Evolutionary conservation across 1,140 invertebrate genomes (phyloP).

Genomic region (Heliconius melpomene): DNA sequence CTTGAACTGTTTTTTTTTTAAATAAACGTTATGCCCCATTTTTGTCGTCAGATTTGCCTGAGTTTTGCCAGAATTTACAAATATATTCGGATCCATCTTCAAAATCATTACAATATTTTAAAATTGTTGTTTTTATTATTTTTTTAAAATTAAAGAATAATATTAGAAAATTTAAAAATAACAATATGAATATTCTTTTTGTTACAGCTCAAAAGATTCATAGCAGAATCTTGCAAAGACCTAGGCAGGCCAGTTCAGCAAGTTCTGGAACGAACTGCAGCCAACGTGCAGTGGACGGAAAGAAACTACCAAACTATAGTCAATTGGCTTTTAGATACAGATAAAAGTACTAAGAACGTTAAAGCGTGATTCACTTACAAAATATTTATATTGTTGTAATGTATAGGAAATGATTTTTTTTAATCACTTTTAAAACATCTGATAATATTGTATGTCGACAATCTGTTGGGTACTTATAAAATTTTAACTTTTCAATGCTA

Average conservation of each 20-base stretch:
- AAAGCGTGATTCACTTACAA: constrained; percentile 28
- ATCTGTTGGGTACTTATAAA: no score
- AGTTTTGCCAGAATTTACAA: no score
- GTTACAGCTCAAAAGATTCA: constrained; percentile 84
- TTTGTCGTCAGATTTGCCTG: no score
- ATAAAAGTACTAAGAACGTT: constrained; percentile 35
- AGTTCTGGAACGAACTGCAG: constrained; percentile 88
- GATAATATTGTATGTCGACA: no score
- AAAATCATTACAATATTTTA: background rate
- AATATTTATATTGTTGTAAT: background rate
- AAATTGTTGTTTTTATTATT: background rate
- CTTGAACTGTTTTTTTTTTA: no score
- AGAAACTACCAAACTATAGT: constrained; percentile 87
- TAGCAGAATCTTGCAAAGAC: constrained; percentile 82
- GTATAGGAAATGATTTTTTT: background rate
- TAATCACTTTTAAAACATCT: background rate
- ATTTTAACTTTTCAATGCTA: no score
- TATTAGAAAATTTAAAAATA: background rate
- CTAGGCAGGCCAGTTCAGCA: constrained; percentile 88
- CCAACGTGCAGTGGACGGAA: constrained; percentile 91
- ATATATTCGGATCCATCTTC: no score
- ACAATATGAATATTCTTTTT: constrained; percentile 9
- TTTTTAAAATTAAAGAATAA: background rate
- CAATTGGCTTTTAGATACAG: constrained; percentile 84
- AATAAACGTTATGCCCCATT: no score